phyloP scores from a whole-genome alignment of 2,888 invertebrate genomes.

The Melanchra persicariae region DNA sequence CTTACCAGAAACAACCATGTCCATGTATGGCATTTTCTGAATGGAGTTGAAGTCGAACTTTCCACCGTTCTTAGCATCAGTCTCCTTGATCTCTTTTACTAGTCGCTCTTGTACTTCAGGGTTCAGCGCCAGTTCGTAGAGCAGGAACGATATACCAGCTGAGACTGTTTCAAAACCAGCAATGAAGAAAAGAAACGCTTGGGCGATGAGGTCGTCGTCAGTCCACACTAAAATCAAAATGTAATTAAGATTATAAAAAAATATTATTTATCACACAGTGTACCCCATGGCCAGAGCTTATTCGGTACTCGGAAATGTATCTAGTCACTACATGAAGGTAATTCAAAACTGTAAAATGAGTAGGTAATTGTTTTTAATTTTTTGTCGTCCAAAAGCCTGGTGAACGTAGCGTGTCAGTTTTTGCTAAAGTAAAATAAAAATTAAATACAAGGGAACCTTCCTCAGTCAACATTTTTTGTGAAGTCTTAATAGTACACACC shows the following conservation, averaged over 20 bases:
- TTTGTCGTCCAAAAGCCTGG: neutral
- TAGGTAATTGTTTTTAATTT: neutral
- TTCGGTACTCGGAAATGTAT: neutral
- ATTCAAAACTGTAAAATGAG: neutral
- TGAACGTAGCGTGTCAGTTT: neutral
- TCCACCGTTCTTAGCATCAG: slow-evolving; percentile 79
- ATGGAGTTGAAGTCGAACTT: slow-evolving; percentile 88
- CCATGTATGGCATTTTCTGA: slow-evolving; percentile 90
- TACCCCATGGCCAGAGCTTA: neutral
- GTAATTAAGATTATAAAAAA: too few species aligned
- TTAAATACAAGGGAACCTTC: too few species aligned
- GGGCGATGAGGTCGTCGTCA: slow-evolving; percentile 85
- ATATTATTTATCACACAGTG: neutral
- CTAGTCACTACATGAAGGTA: neutral
- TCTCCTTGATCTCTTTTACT: slow-evolving; percentile 88
- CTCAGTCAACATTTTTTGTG: neutral
- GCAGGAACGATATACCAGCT: slow-evolving; percentile 85
- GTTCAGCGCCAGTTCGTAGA: slow-evolving; percentile 91
- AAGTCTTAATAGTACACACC: slow-evolving; percentile 55
- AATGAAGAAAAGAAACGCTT: slow-evolving; percentile 89
- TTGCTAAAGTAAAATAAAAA: too few species aligned
- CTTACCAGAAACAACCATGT: slow-evolving; percentile 91
- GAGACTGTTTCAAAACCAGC: slow-evolving; percentile 90
- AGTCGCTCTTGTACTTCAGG: slow-evolving; percentile 90
- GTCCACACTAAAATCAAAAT: slow-evolving; percentile 74